Evolutionary conservation across 2,888 invertebrate species (phyloP).

Genomic region (Cheilosia urbana): DNA sequence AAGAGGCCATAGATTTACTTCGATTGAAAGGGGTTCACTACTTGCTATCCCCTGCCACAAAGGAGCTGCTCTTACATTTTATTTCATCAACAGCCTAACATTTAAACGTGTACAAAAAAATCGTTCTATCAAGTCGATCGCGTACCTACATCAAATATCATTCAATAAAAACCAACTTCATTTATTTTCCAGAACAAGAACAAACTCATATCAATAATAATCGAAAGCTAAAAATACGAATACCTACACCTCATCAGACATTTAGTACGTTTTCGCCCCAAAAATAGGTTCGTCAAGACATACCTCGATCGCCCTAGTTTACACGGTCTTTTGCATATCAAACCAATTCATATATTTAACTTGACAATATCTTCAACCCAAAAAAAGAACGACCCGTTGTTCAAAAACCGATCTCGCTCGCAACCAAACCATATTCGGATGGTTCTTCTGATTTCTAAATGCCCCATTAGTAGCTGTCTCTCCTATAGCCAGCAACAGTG

Average conservation of each 20-base stretch:
- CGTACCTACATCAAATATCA: no score
- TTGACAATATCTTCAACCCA: conserved; percentile 39
- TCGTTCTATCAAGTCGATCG: no score
- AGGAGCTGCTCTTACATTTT: no score
- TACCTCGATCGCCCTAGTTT: conserved; percentile 59
- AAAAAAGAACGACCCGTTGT: conserved; percentile 30
- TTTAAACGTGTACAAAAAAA: no score
- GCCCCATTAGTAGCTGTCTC: conserved; percentile 53
- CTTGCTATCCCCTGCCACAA: no score
- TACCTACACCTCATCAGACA: not conserved
- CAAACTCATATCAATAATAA: no score
- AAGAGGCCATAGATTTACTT: no score
- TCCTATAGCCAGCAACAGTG: conserved; percentile 25
- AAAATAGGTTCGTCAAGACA: not conserved
- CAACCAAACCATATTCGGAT: conserved; percentile 48
- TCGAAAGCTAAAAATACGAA: not conserved
- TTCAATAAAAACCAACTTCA: not conserved
- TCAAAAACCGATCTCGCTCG: conserved; percentile 18
- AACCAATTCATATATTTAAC: conserved; percentile 45
- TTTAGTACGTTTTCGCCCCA: not conserved
- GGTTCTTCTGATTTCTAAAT: conserved; percentile 48
- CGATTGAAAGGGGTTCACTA: no score
- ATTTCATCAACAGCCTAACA: no score
- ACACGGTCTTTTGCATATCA: conserved; percentile 54
- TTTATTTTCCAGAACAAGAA: no score